phyloP scores from a whole-genome alignment of 2,888 invertebrate genomes.

The Tenthredo livida region DNA sequence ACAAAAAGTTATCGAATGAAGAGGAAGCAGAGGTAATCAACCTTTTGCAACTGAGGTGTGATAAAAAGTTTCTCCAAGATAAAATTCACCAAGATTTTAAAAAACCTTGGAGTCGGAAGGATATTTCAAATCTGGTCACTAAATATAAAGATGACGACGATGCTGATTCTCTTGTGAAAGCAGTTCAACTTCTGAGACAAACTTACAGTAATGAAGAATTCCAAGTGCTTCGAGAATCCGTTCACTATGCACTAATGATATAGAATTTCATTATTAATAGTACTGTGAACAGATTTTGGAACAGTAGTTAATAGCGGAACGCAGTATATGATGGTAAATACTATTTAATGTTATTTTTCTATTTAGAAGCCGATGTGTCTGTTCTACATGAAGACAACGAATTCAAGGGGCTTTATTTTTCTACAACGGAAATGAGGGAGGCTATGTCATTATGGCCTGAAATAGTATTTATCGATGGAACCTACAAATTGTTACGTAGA shows the following conservation, averaged over 20 bases:
- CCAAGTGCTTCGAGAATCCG: not conserved
- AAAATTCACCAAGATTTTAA: not conserved
- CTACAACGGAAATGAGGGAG: constrained; percentile 54
- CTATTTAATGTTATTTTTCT: not conserved
- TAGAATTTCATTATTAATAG: too few relatives aligned
- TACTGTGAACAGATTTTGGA: not conserved
- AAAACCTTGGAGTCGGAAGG: not conserved
- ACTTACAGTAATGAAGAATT: not conserved
- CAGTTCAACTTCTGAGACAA: not conserved
- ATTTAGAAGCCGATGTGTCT: not conserved
- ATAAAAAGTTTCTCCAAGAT: constrained; percentile 14
- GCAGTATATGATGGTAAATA: not conserved
- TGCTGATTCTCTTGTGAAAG: not conserved
- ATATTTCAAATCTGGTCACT: not conserved
- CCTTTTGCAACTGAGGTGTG: not conserved
- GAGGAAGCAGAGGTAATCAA: not conserved
- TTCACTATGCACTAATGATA: too few relatives aligned
- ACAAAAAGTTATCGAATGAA: not conserved
- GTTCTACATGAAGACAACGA: not conserved
- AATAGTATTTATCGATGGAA: constrained; percentile 57
- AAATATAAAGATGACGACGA: not conserved
- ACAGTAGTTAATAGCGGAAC: not conserved
- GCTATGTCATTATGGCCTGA: constrained; percentile 54
- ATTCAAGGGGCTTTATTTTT: not conserved
- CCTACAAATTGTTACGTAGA: constrained; percentile 55